Evolutionary conservation across 2,888 invertebrate species (phyloP), one percentile per base, ranked within the genome.

Genomic region (Kryphioiulus occultus): DNA sequence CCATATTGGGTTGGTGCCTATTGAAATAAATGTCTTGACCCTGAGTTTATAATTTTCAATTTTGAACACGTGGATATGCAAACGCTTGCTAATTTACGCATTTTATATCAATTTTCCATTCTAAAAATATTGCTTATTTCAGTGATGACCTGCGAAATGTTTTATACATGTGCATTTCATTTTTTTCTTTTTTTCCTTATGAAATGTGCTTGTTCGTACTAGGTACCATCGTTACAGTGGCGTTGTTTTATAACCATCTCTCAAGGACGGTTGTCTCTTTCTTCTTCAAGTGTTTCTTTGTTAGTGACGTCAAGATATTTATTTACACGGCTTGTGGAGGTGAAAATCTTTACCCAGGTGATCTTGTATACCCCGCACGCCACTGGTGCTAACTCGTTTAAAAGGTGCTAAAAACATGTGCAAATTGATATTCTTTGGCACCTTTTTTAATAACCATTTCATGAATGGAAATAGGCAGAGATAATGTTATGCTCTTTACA

Each of bases 201-300:
- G 26, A 15, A 30, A 78, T 78, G 78, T 17, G 78, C 30, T 12
- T 78, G 12, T 78, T 30, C 30, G 78, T 78, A 15, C 78, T 78
- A 30, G 78, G 78, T 78, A 78, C 78, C 78, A 30, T 78, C 78
- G 78, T 78, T 78, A 78, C 78, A 1, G 30, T 78, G 30, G 59
- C 7, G 59, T 12, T 78, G 78, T 78, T 78, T 78, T 17, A 78
- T 78, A 4, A 78, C 78, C 26, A 12, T 12, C 15, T n/a, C 1
- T 15, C 78, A 78, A 78, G 78, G 78, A 30, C 78, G 17, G 9
- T 26, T 78, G 78, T 78, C 78, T 78, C 4, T 0, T 78, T 78
- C 26, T 26, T 78, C 3, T 78, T 78, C 78, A 78, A 30, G 78
- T 30, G 15, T 53, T 78, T 78, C 78, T 30, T 78, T 78, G 78